Percentiles rank a stretch among this genome's conserved stretches.
Conservation (phyloP, 2,888 invertebrate species). For the Mesorhabditis spiculigera region DNA sequence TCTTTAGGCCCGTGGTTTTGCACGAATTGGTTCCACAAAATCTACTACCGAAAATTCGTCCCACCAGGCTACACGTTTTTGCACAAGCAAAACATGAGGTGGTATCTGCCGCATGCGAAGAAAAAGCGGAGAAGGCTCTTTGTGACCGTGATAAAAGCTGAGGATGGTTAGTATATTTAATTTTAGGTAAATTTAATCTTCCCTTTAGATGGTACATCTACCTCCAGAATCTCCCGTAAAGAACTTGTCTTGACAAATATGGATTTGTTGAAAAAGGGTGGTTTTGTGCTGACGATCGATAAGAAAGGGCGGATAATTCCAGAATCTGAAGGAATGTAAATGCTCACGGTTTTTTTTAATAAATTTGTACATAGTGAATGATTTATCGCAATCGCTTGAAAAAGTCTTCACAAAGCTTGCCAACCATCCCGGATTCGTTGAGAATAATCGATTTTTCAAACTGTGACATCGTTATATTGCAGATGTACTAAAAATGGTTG, state of each 20-base stretch:
- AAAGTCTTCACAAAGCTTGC: neutral
- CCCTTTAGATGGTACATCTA: neutral
- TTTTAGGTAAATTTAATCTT: neutral
- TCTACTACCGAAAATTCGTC: neutral
- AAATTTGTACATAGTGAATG: neutral
- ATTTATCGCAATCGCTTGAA: neutral
- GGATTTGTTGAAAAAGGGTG: neutral
- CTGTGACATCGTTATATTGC: neutral
- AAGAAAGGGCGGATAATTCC: neutral
- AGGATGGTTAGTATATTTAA: neutral
- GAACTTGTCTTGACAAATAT: neutral
- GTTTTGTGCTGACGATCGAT: neutral
- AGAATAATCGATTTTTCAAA: neutral
- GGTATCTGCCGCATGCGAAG: constrained; percentile 4
- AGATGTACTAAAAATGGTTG: neutral
- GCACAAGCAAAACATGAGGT: constrained; percentile 3
- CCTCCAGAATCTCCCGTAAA: constrained; percentile 2
- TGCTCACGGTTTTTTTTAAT: neutral
- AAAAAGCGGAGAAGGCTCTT: neutral
- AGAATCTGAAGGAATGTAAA: neutral
- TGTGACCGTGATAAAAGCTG: neutral
- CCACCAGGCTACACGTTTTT: constrained; percentile 3
- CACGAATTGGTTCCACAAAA: constrained; percentile 4
- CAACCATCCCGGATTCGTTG: neutral
- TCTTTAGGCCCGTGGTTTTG: neutral